A percentile compares a stretch with the other conserved stretches of the same genome.
Conservation (phyloP, 2,888 invertebrate genomes). For the Cantharis nigra region DNA sequence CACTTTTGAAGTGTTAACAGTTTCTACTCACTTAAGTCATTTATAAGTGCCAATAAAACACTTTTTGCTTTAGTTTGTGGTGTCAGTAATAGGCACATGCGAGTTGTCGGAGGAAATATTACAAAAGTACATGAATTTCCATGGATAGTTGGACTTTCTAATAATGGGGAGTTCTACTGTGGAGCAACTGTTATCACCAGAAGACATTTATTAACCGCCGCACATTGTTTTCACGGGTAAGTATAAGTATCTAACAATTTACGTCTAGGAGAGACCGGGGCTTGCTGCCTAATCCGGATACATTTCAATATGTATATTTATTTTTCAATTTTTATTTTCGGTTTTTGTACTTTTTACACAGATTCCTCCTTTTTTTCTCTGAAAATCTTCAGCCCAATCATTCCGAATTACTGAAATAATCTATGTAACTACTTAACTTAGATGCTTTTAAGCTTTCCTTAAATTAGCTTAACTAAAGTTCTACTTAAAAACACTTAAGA, state of each 20-base stretch:
- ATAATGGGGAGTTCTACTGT: slow-evolving; percentile 71
- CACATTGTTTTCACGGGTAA: slow-evolving; percentile 77
- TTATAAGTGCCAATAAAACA: neutral
- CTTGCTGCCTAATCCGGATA: neutral
- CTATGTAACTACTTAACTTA: too few relatives aligned
- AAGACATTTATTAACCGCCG: slow-evolving; percentile 74
- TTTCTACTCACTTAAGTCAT: neutral
- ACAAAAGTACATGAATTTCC: slow-evolving; percentile 73
- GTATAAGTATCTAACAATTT: neutral
- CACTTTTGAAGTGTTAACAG: neutral
- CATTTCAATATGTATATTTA: too few relatives aligned
- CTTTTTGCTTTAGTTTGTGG: slow-evolving; percentile 59
- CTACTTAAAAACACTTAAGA: too few relatives aligned
- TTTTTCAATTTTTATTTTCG: too few relatives aligned
- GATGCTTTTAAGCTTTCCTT: too few relatives aligned
- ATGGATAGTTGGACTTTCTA: slow-evolving; percentile 73
- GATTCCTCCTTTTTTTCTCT: too few relatives aligned
- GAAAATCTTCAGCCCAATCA: too few relatives aligned
- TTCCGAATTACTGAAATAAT: too few relatives aligned
- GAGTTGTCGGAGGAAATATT: slow-evolving; percentile 73
- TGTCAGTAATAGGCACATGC: slow-evolving; percentile 61
- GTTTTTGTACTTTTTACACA: too few relatives aligned
- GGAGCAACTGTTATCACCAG: slow-evolving; percentile 74
- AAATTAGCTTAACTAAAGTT: too few relatives aligned
- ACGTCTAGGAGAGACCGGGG: neutral